These are phyloP conservation scores for Stegophylla sp. DNA, from an alignment of 2,888 invertebrate species.

Conservation along the genomic window DNA sequence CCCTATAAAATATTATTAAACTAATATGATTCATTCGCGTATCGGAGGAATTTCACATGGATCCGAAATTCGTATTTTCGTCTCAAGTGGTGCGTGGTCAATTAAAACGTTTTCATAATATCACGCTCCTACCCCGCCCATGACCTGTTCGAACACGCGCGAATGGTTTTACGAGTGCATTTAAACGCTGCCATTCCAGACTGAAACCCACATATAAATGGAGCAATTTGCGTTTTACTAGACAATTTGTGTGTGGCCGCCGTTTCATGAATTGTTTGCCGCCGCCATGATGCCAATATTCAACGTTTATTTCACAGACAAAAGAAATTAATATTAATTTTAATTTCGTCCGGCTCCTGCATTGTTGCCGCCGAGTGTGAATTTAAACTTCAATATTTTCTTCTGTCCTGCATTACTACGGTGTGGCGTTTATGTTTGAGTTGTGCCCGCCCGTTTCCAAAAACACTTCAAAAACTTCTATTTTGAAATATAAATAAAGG, in stretches of 20 bases:
- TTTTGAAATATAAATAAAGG: too few species aligned
- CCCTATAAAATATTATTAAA: too few species aligned
- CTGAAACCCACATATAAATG: neutral
- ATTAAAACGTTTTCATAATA: too few species aligned
- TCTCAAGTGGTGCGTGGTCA: too few species aligned
- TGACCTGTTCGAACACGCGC: neutral
- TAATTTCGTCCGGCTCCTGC: too few species aligned
- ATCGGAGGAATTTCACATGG: too few species aligned
- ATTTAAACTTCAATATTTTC: neutral
- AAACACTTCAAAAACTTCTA: too few species aligned
- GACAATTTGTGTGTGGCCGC: neutral
- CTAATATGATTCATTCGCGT: too few species aligned
- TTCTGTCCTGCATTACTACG: too few species aligned
- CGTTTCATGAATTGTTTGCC: neutral
- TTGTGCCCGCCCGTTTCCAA: too few species aligned
- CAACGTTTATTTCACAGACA: neutral
- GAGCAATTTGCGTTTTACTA: neutral
- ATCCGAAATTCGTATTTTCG: neutral
- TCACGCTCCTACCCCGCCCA: too few species aligned
- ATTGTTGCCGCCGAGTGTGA: neutral
- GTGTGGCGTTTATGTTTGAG: neutral
- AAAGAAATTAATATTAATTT: neutral
- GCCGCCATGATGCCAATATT: neutral
- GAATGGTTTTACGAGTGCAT: conserved; percentile 15
- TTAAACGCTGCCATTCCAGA: neutral